A percentile compares a stretch with the other conserved stretches of the same genome.
Evolutionary conservation across 2,113 vertebrate species (phyloP).

Genomic region (Cyprinus carpio): DNA sequence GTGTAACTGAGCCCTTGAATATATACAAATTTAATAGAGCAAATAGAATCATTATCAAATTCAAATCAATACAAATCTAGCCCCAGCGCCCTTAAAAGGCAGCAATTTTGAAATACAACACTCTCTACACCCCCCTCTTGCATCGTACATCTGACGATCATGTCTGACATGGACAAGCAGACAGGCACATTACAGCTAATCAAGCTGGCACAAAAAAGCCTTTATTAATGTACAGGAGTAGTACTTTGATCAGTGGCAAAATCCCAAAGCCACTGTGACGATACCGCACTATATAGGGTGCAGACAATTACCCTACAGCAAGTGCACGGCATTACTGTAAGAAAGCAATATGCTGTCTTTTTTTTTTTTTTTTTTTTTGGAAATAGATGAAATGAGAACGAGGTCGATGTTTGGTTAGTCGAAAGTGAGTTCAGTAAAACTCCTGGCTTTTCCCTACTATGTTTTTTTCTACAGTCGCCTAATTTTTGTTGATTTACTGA

Average conservation of each 20-base stretch:
- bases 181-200: conserved; percentile 76
- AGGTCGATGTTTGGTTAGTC: background rate
- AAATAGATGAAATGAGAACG: background rate
- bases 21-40: conserved; percentile 80
- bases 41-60: conserved; percentile 85
- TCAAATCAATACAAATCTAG: conserved; percentile 81
- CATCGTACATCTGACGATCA: conserved; percentile 70
- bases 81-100: conserved; percentile 74
- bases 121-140: conserved; percentile 64
- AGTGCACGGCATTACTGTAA: background rate
- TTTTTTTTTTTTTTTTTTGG: background rate
- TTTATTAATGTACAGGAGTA: conserved; percentile 73
- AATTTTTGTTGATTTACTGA: conserved; percentile 46
- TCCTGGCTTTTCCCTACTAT: conserved; percentile 10
- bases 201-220: conserved; percentile 72
- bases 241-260: conserved; percentile 71
- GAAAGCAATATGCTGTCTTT: background rate
- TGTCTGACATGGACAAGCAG: conserved; percentile 73
- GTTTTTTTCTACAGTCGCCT: conserved; percentile 25
- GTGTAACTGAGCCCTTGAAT: conserved; percentile 76
- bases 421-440: background rate
- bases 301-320: conserved; percentile 63
- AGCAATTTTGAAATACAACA: conserved; percentile 80
- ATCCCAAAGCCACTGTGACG: conserved; percentile 65
- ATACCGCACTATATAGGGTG: conserved; percentile 58